These are phyloP conservation scores for Sorex araneus DNA, from an alignment of 2,113 vertebrate species.

Conservation along the genomic window DNA sequence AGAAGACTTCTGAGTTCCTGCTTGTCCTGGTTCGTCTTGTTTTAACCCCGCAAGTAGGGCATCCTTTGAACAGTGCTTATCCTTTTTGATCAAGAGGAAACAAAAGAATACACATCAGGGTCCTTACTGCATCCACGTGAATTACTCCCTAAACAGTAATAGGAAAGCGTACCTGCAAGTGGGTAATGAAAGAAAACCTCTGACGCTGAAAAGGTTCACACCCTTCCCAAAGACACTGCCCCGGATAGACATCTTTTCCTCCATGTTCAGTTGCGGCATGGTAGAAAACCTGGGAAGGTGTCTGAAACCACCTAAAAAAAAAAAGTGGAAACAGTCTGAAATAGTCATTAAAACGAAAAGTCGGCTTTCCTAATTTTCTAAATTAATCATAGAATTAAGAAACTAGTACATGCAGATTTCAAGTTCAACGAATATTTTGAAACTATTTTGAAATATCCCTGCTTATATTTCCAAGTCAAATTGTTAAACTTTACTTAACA, in stretches of 20 bases:
- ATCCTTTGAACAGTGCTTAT: conserved; percentile 99
- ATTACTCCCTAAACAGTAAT: conserved; percentile 56
- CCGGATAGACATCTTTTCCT: conserved; percentile 95
- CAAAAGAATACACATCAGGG: conserved; percentile 50
- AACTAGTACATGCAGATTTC: not conserved
- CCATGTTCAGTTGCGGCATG: conserved; percentile 98
- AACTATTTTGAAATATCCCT: conserved; percentile 49
- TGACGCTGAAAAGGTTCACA: conserved; percentile 98
- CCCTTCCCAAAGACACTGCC: conserved; percentile 98
- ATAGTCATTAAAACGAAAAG: conserved; percentile 33
- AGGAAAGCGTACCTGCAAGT: conserved; percentile 93
- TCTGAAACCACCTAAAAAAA: conserved; percentile 96
- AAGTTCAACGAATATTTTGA: conserved; percentile 34
- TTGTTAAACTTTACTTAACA: not conserved
- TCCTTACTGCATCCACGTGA: not conserved
- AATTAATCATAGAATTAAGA: not conserved
- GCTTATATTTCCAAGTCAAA: conserved; percentile 24
- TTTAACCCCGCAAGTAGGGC: conserved; percentile 97
- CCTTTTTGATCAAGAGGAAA: conserved; percentile 88
- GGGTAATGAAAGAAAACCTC: conserved; percentile 99
- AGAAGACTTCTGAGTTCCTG: conserved; percentile 95
- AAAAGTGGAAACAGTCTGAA: conserved; percentile 20
- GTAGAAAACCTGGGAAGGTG: conserved; percentile 98
- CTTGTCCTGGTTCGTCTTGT: conserved; percentile 96
- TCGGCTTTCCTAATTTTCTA: not conserved